These are phyloP conservation scores for Zaprionus inermis DNA, from an alignment of 1,140 invertebrate species.

Conservation along the genomic window DNA sequence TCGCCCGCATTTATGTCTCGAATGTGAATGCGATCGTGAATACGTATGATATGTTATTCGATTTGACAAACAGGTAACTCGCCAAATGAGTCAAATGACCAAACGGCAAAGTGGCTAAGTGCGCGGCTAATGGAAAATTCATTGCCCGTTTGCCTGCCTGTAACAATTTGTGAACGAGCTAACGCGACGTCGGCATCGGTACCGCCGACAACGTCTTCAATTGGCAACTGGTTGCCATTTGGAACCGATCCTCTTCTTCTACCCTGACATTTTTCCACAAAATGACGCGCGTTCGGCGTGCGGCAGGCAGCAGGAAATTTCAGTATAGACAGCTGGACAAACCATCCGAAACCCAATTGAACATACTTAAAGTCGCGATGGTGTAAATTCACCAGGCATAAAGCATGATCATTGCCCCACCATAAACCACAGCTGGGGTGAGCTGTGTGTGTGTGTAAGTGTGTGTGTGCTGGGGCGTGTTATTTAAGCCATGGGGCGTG, in stretches of 20 bases:
- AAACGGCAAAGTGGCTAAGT: background rate
- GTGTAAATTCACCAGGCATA: background rate
- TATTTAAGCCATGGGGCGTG: background rate
- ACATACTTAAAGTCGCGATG: slow-evolving; percentile 1
- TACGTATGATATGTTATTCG: slow-evolving; percentile 15
- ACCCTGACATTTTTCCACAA: background rate
- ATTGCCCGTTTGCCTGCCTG: slow-evolving; percentile 10
- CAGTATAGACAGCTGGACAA: background rate
- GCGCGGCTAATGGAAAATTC: slow-evolving; percentile 29
- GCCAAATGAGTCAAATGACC: background rate
- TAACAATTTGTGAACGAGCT: slow-evolving; percentile 35
- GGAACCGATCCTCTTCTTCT: background rate
- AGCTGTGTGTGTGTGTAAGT: no score
- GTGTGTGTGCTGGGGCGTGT: background rate
- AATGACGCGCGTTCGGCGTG: background rate
- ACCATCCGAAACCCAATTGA: background rate
- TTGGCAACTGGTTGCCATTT: slow-evolving; percentile 19
- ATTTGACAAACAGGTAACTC: slow-evolving; percentile 13
- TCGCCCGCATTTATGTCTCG: background rate
- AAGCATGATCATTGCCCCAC: background rate
- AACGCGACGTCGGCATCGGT: slow-evolving; percentile 21
- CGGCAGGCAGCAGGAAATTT: slow-evolving; percentile 10
- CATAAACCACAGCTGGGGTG: no score
- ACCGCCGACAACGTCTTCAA: background rate
- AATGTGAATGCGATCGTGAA: background rate